Base-by-base conservation (phyloP, 2,113 vertebrate species). In the Syrrhaptes paradoxus region DNA sequence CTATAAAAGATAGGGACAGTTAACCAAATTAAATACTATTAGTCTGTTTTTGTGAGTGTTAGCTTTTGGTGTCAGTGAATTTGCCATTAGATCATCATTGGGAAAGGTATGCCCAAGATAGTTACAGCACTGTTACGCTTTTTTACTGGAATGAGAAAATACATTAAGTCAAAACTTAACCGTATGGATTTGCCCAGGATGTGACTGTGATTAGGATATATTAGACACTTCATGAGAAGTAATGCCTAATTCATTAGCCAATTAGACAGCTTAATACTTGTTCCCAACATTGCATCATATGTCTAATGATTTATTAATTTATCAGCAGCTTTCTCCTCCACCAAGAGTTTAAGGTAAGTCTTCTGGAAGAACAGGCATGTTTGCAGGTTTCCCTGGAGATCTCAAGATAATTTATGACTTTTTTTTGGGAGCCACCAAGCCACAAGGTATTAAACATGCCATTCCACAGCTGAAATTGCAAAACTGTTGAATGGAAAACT, bases 261-360 rank as follows among this genome's bases (percentile, higher is more conserved):
- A 24, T 57, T 76, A 74, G 31, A 36, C 29, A 71, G 4, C 10
- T 82, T 93, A 71, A 48, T 78, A 55, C 14, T 61, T 71, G 20
- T 65, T 81, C 28, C 26, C 3, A 89, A 34, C 59, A 71, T 74
- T 81, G 51, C 21, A 82, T 68, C 61, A 34, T 76, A 48, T 76
- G 10, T 75, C 17, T 79, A 79, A 91, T 9, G 26, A 82, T 75
- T 89, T 85, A 72, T 49, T 65, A 62, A 87, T 92, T 82, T 87
- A 45, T 65, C 21, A 85, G 59, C 19, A 61, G 26, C 58, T 83
- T 82, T 83, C 17, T 85, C 1, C 6, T 79, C 49, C 72, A 21
- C 17, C 57, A 32, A 63, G 4, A 45, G 17, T 49, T 49, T 32
- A 76, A 48, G 19, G 5, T 8, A 84, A 55, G 4, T 32, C 46